These are phyloP conservation scores for Ancistrus triradiatus DNA, from an alignment of 2,113 vertebrate genomes.

Conservation along the genomic window DNA sequence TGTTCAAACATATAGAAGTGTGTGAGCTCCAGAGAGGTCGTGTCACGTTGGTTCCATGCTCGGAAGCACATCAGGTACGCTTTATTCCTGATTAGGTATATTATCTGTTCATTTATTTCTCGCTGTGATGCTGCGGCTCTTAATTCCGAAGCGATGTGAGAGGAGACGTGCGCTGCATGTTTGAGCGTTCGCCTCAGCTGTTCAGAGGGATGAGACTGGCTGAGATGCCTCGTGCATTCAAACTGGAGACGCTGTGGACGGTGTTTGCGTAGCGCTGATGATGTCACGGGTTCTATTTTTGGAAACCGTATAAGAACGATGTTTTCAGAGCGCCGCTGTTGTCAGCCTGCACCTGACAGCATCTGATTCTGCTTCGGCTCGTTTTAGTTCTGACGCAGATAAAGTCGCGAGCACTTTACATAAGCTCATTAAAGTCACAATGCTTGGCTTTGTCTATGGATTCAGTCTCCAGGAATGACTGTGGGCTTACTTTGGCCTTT, in stretches of 20 bases:
- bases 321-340: conserved; percentile 16
- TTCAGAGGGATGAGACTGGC: conserved; percentile 26
- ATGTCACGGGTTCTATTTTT: conserved; percentile 64
- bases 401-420: conserved; percentile 3
- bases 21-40: too few relatives aligned
- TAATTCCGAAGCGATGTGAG: conserved; percentile 7
- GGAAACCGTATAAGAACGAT: conserved; percentile 52
- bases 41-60: too few relatives aligned
- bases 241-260: conserved; percentile 43
- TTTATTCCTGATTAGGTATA: background rate
- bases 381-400: conserved; percentile 6
- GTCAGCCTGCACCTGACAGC: conserved; percentile 10
- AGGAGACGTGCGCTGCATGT: conserved; percentile 16
- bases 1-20: too few relatives aligned
- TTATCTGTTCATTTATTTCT: conserved; percentile 7
- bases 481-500: background rate
- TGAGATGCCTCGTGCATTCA: conserved; percentile 39
- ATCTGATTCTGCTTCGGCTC: conserved; percentile 7
- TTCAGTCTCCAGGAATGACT: background rate
- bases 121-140: background rate
- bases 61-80: background rate
- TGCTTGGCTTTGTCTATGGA: too few relatives aligned
- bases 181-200: conserved; percentile 1
- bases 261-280: conserved; percentile 54
- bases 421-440: conserved; percentile 26